These are phyloP conservation scores for Tapera naevia DNA, from an alignment of 2,797 vertebrate genomes.

Conservation along the genomic window DNA sequence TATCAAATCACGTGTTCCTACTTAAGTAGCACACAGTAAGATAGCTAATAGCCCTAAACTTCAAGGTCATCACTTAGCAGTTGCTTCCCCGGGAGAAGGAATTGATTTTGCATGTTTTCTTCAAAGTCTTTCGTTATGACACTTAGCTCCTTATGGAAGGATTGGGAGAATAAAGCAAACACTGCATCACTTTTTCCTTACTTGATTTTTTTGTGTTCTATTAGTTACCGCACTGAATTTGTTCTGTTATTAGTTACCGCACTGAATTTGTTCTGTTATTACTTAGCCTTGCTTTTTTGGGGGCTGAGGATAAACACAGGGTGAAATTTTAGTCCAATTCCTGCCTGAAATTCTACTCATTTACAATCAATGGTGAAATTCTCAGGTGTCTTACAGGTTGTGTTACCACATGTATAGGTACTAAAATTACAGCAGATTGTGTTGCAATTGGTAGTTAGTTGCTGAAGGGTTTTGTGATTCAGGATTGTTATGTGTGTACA, in stretches of 20 bases:
- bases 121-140: neutral
- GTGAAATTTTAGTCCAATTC: neutral
- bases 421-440: neutral
- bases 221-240: neutral
- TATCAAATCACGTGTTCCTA: neutral
- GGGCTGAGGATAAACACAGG: rapidly evolving
- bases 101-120: neutral
- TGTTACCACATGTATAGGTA: neutral
- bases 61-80: neutral
- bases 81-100: neutral
- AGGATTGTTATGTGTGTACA: neutral
- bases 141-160: neutral
- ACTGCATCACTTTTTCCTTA: neutral
- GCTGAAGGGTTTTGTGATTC: neutral
- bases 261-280: neutral
- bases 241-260: neutral
- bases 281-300: neutral
- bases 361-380: neutral
- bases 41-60: neutral
- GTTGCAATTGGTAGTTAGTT: neutral
- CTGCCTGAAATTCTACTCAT: neutral
- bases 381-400: neutral
- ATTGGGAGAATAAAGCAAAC: neutral
- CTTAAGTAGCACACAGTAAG: neutral
- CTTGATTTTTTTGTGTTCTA: neutral